Evolutionary conservation across 2,888 invertebrate species (phyloP).

Genomic region (Phaonia tiefii): DNA sequence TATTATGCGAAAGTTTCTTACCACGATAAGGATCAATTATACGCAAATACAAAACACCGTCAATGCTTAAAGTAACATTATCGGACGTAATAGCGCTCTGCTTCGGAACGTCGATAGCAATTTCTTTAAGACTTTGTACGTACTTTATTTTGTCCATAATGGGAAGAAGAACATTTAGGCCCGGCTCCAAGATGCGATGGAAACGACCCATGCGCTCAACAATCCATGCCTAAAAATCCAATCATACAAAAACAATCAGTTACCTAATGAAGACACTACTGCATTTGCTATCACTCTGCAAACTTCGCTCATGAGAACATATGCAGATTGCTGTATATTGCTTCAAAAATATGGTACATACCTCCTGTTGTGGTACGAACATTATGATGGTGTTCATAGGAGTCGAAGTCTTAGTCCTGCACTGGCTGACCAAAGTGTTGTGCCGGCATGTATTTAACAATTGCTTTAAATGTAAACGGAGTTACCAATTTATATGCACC

Average conservation of each 20-base stretch:
- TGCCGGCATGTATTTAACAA: slow-evolving; percentile 57
- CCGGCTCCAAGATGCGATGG: slow-evolving; percentile 95
- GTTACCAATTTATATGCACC: background rate
- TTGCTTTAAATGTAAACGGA: slow-evolving; percentile 34
- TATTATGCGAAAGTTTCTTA: slow-evolving; percentile 60
- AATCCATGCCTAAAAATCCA: slow-evolving; percentile 90
- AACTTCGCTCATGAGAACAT: too few species aligned
- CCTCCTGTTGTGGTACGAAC: slow-evolving; percentile 99
- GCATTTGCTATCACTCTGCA: too few species aligned
- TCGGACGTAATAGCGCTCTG: slow-evolving; percentile 99
- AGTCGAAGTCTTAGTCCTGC: slow-evolving; percentile 81
- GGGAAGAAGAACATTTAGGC: slow-evolving; percentile 95
- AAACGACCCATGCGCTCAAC: slow-evolving; percentile 99
- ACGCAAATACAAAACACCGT: slow-evolving; percentile 97
- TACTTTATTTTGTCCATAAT: slow-evolving; percentile 96
- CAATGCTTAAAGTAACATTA: slow-evolving; percentile 97
- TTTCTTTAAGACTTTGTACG: slow-evolving; percentile 99
- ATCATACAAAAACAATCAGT: background rate
- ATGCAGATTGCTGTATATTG: too few species aligned
- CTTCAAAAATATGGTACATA: slow-evolving; percentile 79
- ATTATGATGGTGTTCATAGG: slow-evolving; percentile 95
- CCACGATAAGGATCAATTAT: slow-evolving; percentile 96
- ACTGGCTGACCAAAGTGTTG: slow-evolving; percentile 58
- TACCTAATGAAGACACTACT: slow-evolving; percentile 3
- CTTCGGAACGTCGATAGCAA: slow-evolving; percentile 99